Evolutionary conservation across 2,113 vertebrate species (phyloP).

Genomic region (Atractosteus spatula): DNA sequence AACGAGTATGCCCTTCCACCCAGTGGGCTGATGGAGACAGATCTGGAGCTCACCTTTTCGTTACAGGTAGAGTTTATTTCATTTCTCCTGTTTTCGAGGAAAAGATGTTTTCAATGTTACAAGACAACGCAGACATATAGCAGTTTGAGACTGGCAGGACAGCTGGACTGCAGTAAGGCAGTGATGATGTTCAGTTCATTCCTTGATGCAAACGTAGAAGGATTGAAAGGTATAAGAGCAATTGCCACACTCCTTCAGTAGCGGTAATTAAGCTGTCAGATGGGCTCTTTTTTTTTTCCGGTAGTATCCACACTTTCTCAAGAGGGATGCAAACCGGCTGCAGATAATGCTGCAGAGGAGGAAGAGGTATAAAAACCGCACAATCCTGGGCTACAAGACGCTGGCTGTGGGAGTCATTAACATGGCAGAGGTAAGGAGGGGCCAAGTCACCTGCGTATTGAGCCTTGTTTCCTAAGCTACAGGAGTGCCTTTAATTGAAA

Average conservation of each 20-base stretch:
- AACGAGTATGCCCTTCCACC: constrained; percentile 73
- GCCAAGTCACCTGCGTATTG: too few relatives aligned
- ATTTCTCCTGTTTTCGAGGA: not conserved
- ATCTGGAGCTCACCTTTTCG: constrained; percentile 76
- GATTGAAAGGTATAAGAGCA: too few relatives aligned
- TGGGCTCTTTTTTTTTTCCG: constrained; percentile 22
- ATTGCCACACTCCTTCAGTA: too few relatives aligned
- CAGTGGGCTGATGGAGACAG: constrained; percentile 73
- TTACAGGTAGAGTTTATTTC: constrained; percentile 59
- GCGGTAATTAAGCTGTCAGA: not conserved
- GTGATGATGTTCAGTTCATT: not conserved
- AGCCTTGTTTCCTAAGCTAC: too few relatives aligned
- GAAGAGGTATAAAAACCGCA: constrained; percentile 74
- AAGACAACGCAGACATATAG: too few relatives aligned
- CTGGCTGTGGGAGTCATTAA: constrained; percentile 69
- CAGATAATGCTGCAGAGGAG: constrained; percentile 75
- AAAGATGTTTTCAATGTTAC: too few relatives aligned
- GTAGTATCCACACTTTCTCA: constrained; percentile 73
- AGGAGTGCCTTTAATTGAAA: too few relatives aligned
- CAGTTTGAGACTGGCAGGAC: too few relatives aligned
- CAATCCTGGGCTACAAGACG: constrained; percentile 74
- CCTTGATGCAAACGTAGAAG: too few relatives aligned
- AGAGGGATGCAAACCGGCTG: constrained; percentile 70
- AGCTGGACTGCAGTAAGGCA: not conserved
- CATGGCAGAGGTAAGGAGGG: constrained; percentile 65